Base-by-base conservation (phyloP, 2,888 invertebrate genomes). In the Agrotis ipsilon region DNA sequence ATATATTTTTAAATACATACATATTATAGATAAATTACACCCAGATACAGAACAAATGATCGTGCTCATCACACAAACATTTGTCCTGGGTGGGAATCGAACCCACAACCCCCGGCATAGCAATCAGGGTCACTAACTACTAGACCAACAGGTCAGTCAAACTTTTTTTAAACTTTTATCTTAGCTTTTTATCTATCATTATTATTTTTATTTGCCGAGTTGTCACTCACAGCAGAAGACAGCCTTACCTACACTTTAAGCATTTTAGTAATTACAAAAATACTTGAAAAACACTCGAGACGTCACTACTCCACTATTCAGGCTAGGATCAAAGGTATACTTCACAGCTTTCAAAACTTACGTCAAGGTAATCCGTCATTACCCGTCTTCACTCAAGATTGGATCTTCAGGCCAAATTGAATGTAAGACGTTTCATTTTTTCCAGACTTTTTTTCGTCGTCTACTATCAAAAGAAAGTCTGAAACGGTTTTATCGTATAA, bases 391-490 rank as follows among this genome's bases (percentile, higher is more conserved):
- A 48, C 16, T 58, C 14, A 54, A 46, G 32, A 67, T 75, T 51
- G 14, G 67, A 66, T 57, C 45, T 51, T 51, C 11, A 46, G 19
- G 7, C 39, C 16, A 75, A 58, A 68, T 75, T 58, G 9, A 68
- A 76, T 24, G 16, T 21, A 39, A 51, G 18, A 51, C 45, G 3
- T 32, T 73, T 46, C 3, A n/a, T 59, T 54, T 59, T 58, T 43
- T 51, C 1, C 14, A 11, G 1, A 39, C 9, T 11, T 39, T 39
- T 39, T 39, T 39, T 39, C 39, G 18, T 32, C 27, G 16, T 69
- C 9, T 32, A 51, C 46, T 55, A 58, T 71, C 57, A 58, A 78
- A 74, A 61, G 57, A 48, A 55, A 58, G 4, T 19, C n/a, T 14
- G 1, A 52, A 71, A 43, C 14, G 24, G 49, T 51, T 75, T n/a